Conservation (phyloP, 1,140 invertebrate species). For the Ptiloglossa arizonensis region DNA sequence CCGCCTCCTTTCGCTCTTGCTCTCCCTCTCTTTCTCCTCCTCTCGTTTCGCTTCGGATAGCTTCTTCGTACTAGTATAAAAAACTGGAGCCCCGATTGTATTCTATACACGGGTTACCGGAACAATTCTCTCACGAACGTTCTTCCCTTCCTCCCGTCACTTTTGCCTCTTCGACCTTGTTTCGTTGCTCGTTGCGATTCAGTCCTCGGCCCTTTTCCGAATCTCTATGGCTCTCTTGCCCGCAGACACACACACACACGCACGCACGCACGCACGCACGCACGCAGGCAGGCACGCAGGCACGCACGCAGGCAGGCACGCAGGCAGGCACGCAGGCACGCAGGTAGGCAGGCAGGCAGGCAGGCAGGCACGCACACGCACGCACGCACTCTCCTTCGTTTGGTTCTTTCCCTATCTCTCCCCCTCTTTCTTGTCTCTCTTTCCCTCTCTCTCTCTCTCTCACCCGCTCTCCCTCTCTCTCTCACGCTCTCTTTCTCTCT, state of each 20-base stretch:
- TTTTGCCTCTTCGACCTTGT: slow-evolving; percentile 15
- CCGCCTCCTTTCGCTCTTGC: neutral
- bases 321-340: neutral
- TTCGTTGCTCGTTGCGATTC: slow-evolving; percentile 1
- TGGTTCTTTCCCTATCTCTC: neutral
- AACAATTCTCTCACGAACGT: slow-evolving; percentile 31
- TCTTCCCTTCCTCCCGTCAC: slow-evolving; percentile 25
- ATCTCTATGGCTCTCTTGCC: slow-evolving; percentile 14
- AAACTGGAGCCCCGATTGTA: slow-evolving; percentile 57
- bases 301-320: neutral
- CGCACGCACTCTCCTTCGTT: neutral
- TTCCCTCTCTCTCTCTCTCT: slow-evolving; percentile 31
- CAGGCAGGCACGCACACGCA: neutral
- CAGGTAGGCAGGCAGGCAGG: too few relatives aligned
- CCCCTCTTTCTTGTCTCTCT: neutral
- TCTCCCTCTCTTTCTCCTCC: slow-evolving; percentile 15
- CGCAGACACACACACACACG: neutral
- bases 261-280: neutral
- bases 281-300: neutral
- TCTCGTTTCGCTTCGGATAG: slow-evolving; percentile 25
- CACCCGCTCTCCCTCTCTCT: slow-evolving; percentile 1
- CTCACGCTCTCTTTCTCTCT: neutral
- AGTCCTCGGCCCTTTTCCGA: slow-evolving; percentile 17
- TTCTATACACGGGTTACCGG: slow-evolving; percentile 25
- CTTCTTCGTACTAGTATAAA: slow-evolving; percentile 61